A percentile compares a stretch with the other conserved stretches of the same genome.
Conservation (phyloP, 2,797 vertebrate species). For the Balearica regulorum region DNA sequence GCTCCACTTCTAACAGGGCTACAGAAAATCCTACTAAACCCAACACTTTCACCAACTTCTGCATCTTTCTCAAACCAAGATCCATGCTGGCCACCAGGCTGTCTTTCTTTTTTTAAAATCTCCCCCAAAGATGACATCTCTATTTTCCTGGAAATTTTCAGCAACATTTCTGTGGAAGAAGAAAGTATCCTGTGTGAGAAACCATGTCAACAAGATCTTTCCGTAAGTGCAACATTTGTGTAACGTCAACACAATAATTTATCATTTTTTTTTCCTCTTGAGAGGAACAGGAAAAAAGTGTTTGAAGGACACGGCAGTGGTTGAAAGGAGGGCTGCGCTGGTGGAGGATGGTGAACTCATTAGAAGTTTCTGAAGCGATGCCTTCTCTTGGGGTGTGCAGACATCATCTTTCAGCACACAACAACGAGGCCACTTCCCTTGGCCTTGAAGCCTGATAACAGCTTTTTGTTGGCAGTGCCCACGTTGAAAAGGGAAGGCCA, state of each 20-base stretch:
- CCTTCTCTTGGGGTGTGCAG: background rate
- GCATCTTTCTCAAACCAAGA: background rate
- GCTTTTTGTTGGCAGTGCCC: background rate
- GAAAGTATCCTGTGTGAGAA: background rate
- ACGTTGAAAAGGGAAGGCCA: background rate
- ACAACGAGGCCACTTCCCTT: background rate
- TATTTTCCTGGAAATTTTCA: background rate
- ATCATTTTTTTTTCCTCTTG: slow-evolving; percentile 41
- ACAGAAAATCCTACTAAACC: background rate
- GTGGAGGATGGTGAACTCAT: background rate
- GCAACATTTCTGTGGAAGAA: background rate
- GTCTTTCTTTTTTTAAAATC: background rate
- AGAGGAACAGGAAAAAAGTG: slow-evolving; percentile 42
- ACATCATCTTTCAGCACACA: background rate
- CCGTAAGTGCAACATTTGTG: background rate
- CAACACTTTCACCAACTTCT: background rate
- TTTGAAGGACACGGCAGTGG: background rate
- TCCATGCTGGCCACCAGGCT: background rate
- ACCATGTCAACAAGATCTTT: slow-evolving; percentile 18
- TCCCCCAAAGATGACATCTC: background rate
- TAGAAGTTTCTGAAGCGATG: background rate
- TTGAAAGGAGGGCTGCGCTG: background rate
- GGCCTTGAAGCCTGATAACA: background rate
- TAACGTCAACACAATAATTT: slow-evolving; percentile 28
- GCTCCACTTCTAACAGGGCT: background rate